Conservation (phyloP, 2,888 invertebrate species). For the Agonopterix alstromeriana region DNA sequence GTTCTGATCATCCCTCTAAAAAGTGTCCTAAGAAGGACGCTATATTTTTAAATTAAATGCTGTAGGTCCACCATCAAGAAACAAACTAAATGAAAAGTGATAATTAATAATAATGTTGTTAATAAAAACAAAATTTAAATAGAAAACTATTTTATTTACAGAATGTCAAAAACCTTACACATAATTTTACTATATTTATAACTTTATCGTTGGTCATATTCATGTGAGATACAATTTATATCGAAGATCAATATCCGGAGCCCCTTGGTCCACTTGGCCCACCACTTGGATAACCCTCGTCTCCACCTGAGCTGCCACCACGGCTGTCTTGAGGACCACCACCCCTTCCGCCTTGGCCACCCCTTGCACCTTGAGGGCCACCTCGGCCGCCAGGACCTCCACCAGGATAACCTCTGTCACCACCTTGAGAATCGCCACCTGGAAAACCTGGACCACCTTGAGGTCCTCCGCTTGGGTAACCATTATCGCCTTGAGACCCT, state of each 20-base stretch:
- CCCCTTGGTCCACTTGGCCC: conserved; percentile 58
- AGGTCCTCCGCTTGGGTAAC: conserved; percentile 13
- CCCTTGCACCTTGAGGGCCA: conserved; percentile 4
- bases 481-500: conserved; percentile 4
- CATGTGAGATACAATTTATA: too few relatives aligned
- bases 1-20: too few relatives aligned
- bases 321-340: conserved; percentile 9
- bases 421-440: neutral
- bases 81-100: too few relatives aligned
- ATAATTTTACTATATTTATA: too few relatives aligned
- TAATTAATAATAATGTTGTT: too few relatives aligned
- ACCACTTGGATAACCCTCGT: conserved; percentile 61
- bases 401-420: conserved; percentile 15
- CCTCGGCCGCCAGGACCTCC: conserved; percentile 19
- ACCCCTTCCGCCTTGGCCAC: conserved; percentile 9
- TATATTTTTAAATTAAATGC: too few relatives aligned
- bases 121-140: too few relatives aligned
- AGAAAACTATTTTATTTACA: too few relatives aligned
- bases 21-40: too few relatives aligned
- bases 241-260: conserved; percentile 45
- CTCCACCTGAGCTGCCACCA: conserved; percentile 19
- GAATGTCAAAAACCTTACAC: too few relatives aligned
- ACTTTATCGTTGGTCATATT: too few relatives aligned
- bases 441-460: conserved; percentile 1
- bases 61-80: too few relatives aligned